Evolutionary conservation across 2,113 vertebrate genomes (phyloP).

Genomic region (Eretmochelys imbricata): DNA sequence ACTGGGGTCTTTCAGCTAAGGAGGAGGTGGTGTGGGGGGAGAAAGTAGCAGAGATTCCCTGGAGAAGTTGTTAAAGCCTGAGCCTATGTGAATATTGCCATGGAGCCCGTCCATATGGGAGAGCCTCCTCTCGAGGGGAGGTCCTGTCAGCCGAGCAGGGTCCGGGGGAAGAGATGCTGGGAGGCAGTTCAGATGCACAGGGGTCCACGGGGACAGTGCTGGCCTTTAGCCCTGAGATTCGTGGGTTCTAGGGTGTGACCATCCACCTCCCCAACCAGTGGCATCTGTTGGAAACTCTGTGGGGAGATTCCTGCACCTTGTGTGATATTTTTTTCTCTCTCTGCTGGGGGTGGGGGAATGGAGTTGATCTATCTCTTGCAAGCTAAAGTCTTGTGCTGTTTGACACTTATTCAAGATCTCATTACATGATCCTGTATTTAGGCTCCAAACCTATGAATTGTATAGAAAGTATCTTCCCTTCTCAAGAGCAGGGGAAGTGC

Average conservation of each 20-base stretch:
- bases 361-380: neutral
- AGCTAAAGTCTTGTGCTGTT: neutral
- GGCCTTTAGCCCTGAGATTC: neutral
- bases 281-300: neutral
- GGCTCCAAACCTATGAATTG: neutral
- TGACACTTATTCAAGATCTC: neutral
- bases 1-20: neutral
- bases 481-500: neutral
- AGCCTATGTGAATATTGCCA: neutral
- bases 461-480: neutral
- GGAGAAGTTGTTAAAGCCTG: neutral
- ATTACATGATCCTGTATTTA: neutral
- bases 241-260: neutral
- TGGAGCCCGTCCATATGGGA: neutral
- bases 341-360: neutral
- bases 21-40: neutral
- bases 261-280: neutral
- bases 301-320: neutral
- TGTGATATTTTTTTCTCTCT: neutral
- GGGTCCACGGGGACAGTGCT: neutral
- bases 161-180: neutral
- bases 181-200: neutral
- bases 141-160: neutral
- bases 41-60: neutral
- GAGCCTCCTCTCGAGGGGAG: neutral